phyloP scores from a whole-genome alignment of 2,888 invertebrate species.

The Dastarcus helophoroides region DNA sequence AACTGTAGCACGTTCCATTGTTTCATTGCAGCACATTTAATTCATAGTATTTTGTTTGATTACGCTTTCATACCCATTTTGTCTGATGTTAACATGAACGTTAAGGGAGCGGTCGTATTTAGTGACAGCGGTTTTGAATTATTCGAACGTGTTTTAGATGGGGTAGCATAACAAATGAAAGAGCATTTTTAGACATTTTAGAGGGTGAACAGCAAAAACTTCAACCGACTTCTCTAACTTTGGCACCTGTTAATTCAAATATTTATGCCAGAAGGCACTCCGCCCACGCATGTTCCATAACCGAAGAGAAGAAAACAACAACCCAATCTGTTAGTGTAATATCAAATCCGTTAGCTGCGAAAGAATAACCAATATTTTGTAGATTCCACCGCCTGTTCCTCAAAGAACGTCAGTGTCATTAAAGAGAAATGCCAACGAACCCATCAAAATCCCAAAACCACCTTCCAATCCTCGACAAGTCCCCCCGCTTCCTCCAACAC shows the following conservation, averaged over 20 bases:
- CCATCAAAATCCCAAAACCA: slow-evolving; percentile 19
- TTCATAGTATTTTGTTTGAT: too few species aligned
- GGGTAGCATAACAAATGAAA: slow-evolving; percentile 30
- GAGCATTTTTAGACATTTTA: slow-evolving; percentile 28
- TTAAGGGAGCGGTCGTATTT: too few species aligned
- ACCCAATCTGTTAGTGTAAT: slow-evolving; percentile 6
- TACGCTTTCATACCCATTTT: too few species aligned
- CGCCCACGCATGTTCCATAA: slow-evolving; percentile 29
- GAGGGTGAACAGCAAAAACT: slow-evolving; percentile 25
- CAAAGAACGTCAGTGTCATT: slow-evolving; percentile 41
- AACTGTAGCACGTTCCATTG: too few species aligned
- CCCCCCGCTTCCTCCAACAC: slow-evolving; percentile 37
- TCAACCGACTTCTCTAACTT: slow-evolving; percentile 28
- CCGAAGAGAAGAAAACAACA: slow-evolving; percentile 22
- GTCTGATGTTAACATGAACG: too few species aligned
- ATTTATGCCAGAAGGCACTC: slow-evolving; percentile 35
- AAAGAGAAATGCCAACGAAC: slow-evolving; percentile 34
- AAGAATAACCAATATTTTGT: too few species aligned
- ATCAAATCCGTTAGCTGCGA: too few species aligned
- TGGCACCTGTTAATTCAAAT: slow-evolving; percentile 32
- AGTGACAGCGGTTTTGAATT: slow-evolving; percentile 9
- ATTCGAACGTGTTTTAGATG: slow-evolving; percentile 29
- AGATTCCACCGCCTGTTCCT: slow-evolving; percentile 39
- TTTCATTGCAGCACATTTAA: too few species aligned
- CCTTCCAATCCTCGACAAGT: slow-evolving; percentile 29